phyloP scores from a whole-genome alignment of 2,888 invertebrate genomes.

The Apamea sordens region DNA sequence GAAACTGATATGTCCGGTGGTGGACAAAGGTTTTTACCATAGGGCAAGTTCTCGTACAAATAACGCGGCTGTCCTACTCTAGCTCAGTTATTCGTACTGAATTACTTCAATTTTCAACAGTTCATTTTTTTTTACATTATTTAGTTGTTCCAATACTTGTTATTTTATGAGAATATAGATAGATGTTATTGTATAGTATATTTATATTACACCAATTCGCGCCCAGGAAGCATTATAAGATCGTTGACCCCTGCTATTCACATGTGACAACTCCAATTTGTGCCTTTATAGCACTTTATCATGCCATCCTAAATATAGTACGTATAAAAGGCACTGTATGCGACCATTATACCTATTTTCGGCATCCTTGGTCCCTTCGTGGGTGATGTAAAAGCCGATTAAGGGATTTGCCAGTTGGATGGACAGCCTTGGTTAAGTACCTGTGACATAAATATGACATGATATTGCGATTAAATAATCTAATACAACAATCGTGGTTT shows the following conservation, averaged over 20 bases:
- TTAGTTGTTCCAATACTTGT: not conserved
- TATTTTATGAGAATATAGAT: no score
- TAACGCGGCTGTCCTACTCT: not conserved
- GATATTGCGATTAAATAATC: constrained; percentile 20
- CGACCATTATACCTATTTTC: constrained; percentile 41
- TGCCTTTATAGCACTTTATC: constrained; percentile 35
- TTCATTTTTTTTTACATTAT: not conserved
- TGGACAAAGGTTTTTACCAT: constrained; percentile 13
- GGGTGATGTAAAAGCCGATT: constrained; percentile 48
- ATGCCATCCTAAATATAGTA: constrained; percentile 39
- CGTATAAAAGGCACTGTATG: constrained; percentile 33
- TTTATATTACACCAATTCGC: constrained; percentile 10
- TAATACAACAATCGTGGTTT: not conserved
- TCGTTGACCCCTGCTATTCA: constrained; percentile 44
- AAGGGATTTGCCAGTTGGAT: constrained; percentile 41
- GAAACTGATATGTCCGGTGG: not conserved
- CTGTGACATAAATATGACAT: constrained; percentile 23
- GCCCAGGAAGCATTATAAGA: constrained; percentile 35
- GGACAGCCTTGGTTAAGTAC: constrained; percentile 19
- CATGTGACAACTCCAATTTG: constrained; percentile 47
- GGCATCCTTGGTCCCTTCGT: constrained; percentile 35
- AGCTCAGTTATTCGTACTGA: not conserved
- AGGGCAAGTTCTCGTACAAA: not conserved
- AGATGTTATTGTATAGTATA: not conserved
- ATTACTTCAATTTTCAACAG: not conserved